Percentiles rank a stretch among this genome's conserved stretches.
Evolutionary conservation across 1,140 invertebrate genomes (phyloP).

Genomic region (Leptoteleia sp.): DNA sequence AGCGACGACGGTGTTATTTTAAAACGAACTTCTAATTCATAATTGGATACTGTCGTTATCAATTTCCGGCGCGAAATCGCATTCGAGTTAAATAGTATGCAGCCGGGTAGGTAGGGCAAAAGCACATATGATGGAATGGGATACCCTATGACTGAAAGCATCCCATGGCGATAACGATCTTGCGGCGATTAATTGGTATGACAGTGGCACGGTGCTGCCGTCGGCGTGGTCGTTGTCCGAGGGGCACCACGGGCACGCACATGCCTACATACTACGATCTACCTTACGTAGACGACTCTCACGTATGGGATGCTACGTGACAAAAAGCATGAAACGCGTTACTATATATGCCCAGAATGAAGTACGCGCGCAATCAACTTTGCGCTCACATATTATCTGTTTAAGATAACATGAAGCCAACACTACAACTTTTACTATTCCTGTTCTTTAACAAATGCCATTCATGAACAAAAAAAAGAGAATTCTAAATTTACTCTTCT

Average conservation of each 20-base stretch:
- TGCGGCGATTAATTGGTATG: constrained; percentile 80
- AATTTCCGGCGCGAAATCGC: constrained; percentile 50
- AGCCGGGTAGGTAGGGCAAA: constrained; percentile 48
- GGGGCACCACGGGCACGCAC: constrained; percentile 59
- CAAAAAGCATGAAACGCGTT: constrained; percentile 72
- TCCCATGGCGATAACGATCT: constrained; percentile 79
- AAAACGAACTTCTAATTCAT: constrained; percentile 46
- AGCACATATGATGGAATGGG: constrained; percentile 63
- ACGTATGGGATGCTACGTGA: constrained; percentile 72
- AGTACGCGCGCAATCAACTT: constrained; percentile 31
- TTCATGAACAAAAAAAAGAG: background rate
- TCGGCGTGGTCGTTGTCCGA: constrained; percentile 62
- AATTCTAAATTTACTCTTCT: too few species aligned
- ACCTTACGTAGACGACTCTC: constrained; percentile 67
- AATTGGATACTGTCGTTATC: constrained; percentile 57
- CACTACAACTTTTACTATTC: background rate
- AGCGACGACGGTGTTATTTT: constrained; percentile 24
- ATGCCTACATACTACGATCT: constrained; percentile 63
- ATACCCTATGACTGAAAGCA: constrained; percentile 77
- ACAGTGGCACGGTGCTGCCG: constrained; percentile 74
- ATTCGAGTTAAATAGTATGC: constrained; percentile 58
- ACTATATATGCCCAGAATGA: constrained; percentile 53
- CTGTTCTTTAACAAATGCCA: background rate
- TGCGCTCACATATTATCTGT: constrained; percentile 23
- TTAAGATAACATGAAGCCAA: constrained; percentile 15